phyloP scores from a whole-genome alignment of 1,140 invertebrate species.

The Macrobrachium rosenbergii region DNA sequence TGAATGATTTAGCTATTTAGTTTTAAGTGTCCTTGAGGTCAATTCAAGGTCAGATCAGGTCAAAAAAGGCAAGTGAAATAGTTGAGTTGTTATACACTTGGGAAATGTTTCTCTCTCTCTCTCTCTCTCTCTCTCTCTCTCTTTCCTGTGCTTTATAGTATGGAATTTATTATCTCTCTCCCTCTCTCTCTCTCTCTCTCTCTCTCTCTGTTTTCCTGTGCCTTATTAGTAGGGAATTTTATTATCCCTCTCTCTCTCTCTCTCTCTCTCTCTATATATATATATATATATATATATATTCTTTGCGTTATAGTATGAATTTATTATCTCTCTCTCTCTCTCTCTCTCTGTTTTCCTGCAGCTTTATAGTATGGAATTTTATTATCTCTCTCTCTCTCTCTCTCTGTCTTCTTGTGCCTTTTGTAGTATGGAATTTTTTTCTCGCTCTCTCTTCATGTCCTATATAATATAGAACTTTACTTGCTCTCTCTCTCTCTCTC shows the following conservation, averaged over 20 bases:
- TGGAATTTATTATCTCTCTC: neutral
- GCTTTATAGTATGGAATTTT: no score
- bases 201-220: neutral
- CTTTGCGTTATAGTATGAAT: no score
- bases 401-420: neutral
- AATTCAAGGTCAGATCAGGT: no score
- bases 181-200: neutral
- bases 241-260: neutral
- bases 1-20: no score
- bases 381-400: no score
- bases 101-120: neutral
- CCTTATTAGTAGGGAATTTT: no score
- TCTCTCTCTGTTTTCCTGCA: no score
- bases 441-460: neutral
- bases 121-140: conserved; percentile 23
- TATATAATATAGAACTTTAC: neutral
- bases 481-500: neutral
- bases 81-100: no score
- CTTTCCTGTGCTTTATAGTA: neutral
- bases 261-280: conserved; percentile 3
- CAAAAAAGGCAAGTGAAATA: no score
- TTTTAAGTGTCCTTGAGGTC: no score
- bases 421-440: neutral
- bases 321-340: no score
- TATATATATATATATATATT: no score